Base-by-base conservation (phyloP, 2,888 invertebrate genomes). In the Sisyra nigra region DNA sequence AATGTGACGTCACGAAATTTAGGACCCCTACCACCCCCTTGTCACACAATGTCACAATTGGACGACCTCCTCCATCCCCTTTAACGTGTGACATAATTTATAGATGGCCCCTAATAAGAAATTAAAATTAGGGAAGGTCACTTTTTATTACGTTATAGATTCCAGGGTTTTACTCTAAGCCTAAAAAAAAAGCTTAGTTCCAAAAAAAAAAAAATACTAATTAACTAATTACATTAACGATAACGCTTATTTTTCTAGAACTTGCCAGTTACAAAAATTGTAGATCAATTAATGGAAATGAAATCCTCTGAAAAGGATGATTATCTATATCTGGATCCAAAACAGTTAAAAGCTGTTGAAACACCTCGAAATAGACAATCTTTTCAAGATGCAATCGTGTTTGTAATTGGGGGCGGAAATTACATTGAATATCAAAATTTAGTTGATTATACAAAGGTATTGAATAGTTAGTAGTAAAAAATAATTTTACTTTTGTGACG, bases 371-470 rank as follows among this genome's bases (percentile, higher is more conserved):
- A 75, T 67, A 63, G 74, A 56, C 57, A 74, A 53, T 75, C 80
- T 48, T 89, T 88, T 61, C 81, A 81, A 54, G 89, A 91, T 62
- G 88, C 88, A 3, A 80, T 91, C 45, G 89, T 92, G 8, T 92
- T 92, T 63, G 64, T 92, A 44, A 86, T 92, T 35, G 91, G 92
- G 35, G 91, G 91, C 46, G 91, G 98, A 40, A 97, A 96, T 70
- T 99, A 98, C 59, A 96, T 97, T 57, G 98, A 99, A 65, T 98
- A 98, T 63, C 97, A 97, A 63, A 98, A 99, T 71, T 73, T 99
- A 46, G 77, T 87, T 42, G 97, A 97, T 60, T 93, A 93, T 57
- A 84, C 86, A 30, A 93, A 87, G 73, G 81, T 81, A 59, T 3
- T 30, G n/a, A 2, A 14, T 8, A 7, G 3, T 13, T 36, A 13